A percentile compares a stretch with the other conserved stretches of the same genome.
Evolutionary conservation across 1,140 invertebrate species (phyloP).

Genomic region (Dolichoris vasculosae): DNA sequence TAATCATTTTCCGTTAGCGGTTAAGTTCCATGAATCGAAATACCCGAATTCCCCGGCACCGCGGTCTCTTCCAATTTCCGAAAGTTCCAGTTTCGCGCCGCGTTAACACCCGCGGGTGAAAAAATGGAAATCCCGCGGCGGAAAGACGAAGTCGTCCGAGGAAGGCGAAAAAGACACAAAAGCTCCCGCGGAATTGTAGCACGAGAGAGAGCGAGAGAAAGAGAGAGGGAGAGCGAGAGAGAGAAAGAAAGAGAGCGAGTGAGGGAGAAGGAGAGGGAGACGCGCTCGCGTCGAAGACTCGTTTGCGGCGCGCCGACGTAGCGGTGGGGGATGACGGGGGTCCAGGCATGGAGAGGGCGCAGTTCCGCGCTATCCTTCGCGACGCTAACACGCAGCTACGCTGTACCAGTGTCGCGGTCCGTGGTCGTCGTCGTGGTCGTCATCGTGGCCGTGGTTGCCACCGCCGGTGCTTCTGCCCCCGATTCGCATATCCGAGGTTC

Average conservation of each 20-base stretch:
- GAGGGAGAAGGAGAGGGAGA: background rate
- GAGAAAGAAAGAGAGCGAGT: background rate
- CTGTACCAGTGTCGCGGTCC: background rate
- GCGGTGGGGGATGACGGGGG: slow-evolving; percentile 60
- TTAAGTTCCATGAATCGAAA: too few relatives aligned
- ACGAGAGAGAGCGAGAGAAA: background rate
- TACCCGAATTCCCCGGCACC: too few relatives aligned
- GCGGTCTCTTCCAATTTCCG: too few relatives aligned
- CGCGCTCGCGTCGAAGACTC: background rate
- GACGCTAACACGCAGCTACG: slow-evolving; percentile 58
- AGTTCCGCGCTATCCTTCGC: slow-evolving; percentile 68
- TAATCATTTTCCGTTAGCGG: too few relatives aligned
- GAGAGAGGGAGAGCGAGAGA: background rate
- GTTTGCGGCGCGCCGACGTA: slow-evolving; percentile 37
- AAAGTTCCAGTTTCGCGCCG: too few relatives aligned
- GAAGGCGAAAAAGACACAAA: background rate
- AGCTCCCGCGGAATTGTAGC: background rate
- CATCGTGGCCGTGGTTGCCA: too few relatives aligned
- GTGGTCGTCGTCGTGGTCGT: too few relatives aligned
- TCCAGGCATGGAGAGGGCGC: slow-evolving; percentile 66
- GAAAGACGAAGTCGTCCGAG: background rate
- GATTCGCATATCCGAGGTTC: too few relatives aligned
- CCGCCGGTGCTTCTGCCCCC: too few relatives aligned
- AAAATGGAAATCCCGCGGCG: background rate
- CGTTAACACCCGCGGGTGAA: too few relatives aligned